These are phyloP conservation scores for Mythimna pallens DNA, from an alignment of 2,888 invertebrate species.

Conservation along the genomic window DNA sequence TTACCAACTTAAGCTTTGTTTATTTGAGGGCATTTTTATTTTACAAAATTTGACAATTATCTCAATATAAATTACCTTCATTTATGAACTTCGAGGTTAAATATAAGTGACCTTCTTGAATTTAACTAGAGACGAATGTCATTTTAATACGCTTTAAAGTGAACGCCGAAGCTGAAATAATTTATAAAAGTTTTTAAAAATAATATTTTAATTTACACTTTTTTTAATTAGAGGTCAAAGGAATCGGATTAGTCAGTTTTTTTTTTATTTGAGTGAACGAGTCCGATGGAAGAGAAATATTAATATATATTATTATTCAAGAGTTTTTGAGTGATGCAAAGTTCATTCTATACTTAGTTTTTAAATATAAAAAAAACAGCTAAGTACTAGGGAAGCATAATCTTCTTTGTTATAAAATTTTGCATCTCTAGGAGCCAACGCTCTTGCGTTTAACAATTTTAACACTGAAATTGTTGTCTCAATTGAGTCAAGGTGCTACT, in stretches of 20 bases:
- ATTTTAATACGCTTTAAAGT: not conserved
- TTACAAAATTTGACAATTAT: too few species aligned
- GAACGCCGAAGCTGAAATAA: not conserved
- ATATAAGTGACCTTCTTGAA: too few species aligned
- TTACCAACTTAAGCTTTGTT: too few species aligned
- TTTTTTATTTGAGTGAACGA: not conserved
- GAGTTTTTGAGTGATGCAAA: not conserved
- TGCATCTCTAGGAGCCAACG: too few species aligned
- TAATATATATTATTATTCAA: too few species aligned
- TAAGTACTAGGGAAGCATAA: too few species aligned
- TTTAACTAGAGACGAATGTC: not conserved
- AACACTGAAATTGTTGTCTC: not conserved
- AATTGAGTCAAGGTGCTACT: not conserved
- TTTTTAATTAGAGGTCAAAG: not conserved
- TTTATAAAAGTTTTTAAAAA: not conserved
- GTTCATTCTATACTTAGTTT: not conserved
- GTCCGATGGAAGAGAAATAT: not conserved
- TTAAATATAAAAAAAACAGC: too few species aligned
- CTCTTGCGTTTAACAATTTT: too few species aligned
- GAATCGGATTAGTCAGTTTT: constrained; percentile 40
- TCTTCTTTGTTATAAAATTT: too few species aligned
- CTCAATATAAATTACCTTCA: too few species aligned
- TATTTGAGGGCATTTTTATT: too few species aligned
- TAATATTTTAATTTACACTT: not conserved
- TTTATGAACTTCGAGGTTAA: too few species aligned